These are phyloP conservation scores for Desmodus rotundus DNA, from an alignment of 2,113 vertebrate species.

Conservation along the genomic window DNA sequence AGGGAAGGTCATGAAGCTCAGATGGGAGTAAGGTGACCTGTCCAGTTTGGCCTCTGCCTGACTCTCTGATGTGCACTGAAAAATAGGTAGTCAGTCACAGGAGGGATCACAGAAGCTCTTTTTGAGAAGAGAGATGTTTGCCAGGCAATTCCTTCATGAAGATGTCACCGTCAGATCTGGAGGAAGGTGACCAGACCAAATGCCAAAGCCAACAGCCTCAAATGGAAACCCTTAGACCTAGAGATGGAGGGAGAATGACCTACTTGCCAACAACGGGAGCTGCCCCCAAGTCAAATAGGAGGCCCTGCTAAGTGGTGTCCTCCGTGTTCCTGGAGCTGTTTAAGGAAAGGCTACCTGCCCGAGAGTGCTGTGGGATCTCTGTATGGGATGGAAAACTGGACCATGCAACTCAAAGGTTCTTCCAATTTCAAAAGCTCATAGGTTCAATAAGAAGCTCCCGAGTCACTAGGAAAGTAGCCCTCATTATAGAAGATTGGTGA, in stretches of 20 bases:
- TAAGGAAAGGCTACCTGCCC: neutral
- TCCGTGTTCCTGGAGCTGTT: neutral
- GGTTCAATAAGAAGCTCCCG: neutral
- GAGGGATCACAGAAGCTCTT: neutral
- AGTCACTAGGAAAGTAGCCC: neutral
- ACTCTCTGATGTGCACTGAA: neutral
- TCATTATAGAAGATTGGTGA: constrained; percentile 17
- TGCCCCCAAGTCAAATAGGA: neutral
- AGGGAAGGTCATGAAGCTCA: constrained; percentile 2
- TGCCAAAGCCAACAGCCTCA: neutral
- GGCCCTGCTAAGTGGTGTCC: neutral
- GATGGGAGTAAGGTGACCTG: neutral
- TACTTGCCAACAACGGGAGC: neutral
- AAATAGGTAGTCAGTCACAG: neutral
- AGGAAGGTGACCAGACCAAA: neutral
- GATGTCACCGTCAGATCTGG: neutral
- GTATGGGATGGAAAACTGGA: neutral
- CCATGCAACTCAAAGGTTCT: neutral
- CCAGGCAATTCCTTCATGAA: constrained; percentile 11
- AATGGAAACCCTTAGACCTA: neutral
- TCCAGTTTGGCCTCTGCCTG: neutral
- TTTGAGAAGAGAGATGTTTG: neutral
- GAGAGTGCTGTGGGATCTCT: neutral
- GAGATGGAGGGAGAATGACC: neutral
- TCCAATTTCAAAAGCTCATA: neutral